A percentile compares a stretch with the other conserved stretches of the same genome.
These are phyloP conservation scores for Exephanes ischioxanthus DNA, from an alignment of 2,888 invertebrate genomes.

Conservation along the genomic window DNA sequence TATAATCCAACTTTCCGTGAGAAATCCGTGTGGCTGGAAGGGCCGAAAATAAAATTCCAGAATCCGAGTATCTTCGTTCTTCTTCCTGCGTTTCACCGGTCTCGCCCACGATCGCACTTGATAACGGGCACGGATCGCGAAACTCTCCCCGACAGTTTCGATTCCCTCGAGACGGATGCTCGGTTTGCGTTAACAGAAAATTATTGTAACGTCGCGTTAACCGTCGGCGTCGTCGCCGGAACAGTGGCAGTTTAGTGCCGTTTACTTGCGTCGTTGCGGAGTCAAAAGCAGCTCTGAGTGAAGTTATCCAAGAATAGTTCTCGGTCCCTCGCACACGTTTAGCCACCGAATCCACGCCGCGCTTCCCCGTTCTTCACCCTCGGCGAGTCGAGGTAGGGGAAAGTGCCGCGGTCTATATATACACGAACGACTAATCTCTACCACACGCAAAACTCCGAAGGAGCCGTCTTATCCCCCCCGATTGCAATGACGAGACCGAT, in stretches of 20 bases:
- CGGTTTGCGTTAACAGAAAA: neutral
- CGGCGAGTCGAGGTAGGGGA: slow-evolving; percentile 71
- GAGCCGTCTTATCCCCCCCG: slow-evolving; percentile 55
- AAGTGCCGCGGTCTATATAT: slow-evolving; percentile 72
- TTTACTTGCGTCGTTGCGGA: slow-evolving; percentile 73
- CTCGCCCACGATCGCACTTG: slow-evolving; percentile 16
- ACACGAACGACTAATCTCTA: slow-evolving; percentile 70
- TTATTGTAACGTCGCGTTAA: slow-evolving; percentile 47
- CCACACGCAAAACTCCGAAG: slow-evolving; percentile 62
- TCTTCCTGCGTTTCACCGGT: neutral
- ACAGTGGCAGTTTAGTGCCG: slow-evolving; percentile 63
- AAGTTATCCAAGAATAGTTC: slow-evolving; percentile 84
- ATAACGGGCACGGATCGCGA: neutral
- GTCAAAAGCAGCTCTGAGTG: slow-evolving; percentile 81
- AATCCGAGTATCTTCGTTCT: neutral
- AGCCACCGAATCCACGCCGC: slow-evolving; percentile 59
- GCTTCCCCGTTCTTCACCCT: slow-evolving; percentile 69
- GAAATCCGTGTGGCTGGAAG: slow-evolving; percentile 11
- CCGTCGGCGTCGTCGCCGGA: slow-evolving; percentile 58
- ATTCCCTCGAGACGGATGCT: neutral
- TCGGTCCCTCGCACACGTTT: slow-evolving; percentile 73
- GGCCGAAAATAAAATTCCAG: neutral
- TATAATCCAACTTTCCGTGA: neutral
- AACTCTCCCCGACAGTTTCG: slow-evolving; percentile 15
- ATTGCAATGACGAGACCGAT: slow-evolving; percentile 60